These are phyloP conservation scores for Argopecten irradians DNA, from an alignment of 1,140 invertebrate genomes.

Conservation along the genomic window DNA sequence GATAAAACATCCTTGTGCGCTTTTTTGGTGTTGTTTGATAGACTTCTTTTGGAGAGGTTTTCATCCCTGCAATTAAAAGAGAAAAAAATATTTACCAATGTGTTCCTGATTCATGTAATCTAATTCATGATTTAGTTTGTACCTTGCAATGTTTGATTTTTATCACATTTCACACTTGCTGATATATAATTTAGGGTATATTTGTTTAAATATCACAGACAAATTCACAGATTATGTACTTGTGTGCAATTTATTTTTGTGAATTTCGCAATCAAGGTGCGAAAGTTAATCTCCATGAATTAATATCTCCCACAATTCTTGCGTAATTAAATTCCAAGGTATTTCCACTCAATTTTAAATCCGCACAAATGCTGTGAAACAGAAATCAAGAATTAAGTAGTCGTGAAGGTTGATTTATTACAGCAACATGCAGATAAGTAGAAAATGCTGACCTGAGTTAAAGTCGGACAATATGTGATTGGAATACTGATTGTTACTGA, in stretches of 20 bases:
- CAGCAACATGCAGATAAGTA: background rate
- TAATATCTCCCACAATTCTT: too few species aligned
- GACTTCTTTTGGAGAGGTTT: slow-evolving; percentile 52
- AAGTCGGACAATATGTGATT: slow-evolving; percentile 44
- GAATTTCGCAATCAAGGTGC: too few species aligned
- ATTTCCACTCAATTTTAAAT: too few species aligned
- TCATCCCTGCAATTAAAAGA: slow-evolving; percentile 38
- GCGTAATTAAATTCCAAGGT: too few species aligned
- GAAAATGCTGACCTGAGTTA: slow-evolving; percentile 45
- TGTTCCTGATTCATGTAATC: slow-evolving; percentile 29
- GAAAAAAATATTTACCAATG: background rate
- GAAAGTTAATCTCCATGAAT: too few species aligned
- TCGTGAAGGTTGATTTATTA: background rate
- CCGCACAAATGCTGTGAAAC: too few species aligned
- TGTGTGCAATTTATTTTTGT: too few species aligned
- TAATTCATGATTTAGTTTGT: background rate
- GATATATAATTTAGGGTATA: too few species aligned
- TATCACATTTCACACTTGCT: too few species aligned
- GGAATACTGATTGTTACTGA: slow-evolving; percentile 56
- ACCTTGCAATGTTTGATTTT: background rate
- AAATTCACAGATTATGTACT: background rate
- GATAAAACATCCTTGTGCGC: slow-evolving; percentile 88
- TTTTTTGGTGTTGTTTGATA: slow-evolving; percentile 66
- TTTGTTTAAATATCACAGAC: slow-evolving; percentile 3
- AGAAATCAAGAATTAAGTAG: too few species aligned